Evolutionary conservation across 2,797 vertebrate species (phyloP).

Genomic region (Acanthornis magna): DNA sequence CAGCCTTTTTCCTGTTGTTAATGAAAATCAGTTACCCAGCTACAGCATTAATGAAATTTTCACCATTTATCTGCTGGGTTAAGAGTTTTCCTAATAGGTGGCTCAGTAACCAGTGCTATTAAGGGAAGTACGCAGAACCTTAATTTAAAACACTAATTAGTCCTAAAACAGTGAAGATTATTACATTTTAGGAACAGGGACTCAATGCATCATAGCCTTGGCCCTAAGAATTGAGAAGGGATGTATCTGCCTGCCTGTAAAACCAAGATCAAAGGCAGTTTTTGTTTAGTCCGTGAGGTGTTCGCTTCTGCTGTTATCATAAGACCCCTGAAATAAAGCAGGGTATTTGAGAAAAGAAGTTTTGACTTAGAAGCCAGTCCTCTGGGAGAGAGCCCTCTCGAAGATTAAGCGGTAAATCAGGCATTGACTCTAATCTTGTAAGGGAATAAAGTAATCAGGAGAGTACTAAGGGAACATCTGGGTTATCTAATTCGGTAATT

Average conservation of each 20-base stretch:
- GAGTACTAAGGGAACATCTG: background rate
- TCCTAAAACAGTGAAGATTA: background rate
- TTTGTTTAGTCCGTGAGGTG: background rate
- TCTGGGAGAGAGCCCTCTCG: background rate
- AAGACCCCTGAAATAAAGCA: background rate
- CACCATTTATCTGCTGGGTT: background rate
- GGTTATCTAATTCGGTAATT: background rate
- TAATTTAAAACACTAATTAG: constrained; percentile 27
- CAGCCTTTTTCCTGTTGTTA: background rate
- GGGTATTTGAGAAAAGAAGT: background rate
- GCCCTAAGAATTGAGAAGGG: background rate
- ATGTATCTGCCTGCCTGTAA: background rate
- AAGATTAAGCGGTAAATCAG: background rate
- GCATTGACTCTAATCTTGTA: background rate
- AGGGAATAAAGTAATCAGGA: background rate
- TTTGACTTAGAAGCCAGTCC: background rate
- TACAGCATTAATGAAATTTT: background rate
- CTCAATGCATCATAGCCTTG: background rate
- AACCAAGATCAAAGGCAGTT: background rate
- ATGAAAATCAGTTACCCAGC: background rate
- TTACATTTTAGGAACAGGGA: background rate
- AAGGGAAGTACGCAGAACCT: background rate
- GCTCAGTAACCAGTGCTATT: background rate
- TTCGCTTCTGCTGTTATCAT: background rate
- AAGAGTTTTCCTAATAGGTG: background rate